Evolutionary conservation across 2,797 vertebrate genomes (phyloP).

Genomic region (Thamnophis elegans): DNA sequence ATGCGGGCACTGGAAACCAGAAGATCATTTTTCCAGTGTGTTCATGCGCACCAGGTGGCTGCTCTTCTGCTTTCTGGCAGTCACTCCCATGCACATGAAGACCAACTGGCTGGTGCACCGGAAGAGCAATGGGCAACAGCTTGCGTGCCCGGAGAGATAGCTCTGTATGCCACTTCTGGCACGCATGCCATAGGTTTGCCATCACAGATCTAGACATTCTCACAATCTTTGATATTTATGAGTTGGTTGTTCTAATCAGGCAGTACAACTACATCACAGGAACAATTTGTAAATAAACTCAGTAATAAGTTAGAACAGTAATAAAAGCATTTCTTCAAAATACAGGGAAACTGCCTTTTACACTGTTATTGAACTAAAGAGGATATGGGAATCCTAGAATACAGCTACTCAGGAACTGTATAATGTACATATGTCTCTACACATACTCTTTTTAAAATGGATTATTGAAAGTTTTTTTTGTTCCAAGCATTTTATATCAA

Average conservation of each 20-base stretch:
- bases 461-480: background rate
- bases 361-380: background rate
- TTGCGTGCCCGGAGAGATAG: too few species aligned
- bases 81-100: too few species aligned
- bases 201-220: background rate
- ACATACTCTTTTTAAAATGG: background rate
- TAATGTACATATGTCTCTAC: background rate
- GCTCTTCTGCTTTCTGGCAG: too few species aligned
- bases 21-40: too few species aligned
- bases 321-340: background rate
- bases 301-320: background rate
- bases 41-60: too few species aligned
- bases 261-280: background rate
- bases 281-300: background rate
- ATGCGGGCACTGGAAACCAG: too few species aligned
- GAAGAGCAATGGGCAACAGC: too few species aligned
- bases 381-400: background rate
- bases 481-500: background rate
- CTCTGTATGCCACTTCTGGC: too few species aligned
- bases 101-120: too few species aligned
- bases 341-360: background rate
- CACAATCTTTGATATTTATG: background rate
- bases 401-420: background rate
- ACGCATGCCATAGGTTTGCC: too few species aligned
- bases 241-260: background rate